Conservation (phyloP, 2,888 invertebrate species). For the Fragum fragum region DNA sequence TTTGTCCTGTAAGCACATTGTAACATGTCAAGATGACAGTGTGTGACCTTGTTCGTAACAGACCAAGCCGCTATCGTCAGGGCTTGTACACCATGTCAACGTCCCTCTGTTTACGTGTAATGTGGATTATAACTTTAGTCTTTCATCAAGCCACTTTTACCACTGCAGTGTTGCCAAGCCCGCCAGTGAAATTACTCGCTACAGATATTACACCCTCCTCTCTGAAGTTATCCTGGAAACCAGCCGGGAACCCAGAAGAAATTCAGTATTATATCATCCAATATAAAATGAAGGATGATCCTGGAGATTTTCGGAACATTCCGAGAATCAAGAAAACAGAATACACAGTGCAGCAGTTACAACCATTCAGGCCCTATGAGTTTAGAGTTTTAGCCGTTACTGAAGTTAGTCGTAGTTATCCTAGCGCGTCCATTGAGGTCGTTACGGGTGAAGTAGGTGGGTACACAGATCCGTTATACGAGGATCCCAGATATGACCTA, state of each 20-base stretch:
- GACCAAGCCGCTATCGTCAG: not conserved
- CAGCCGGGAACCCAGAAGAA: constrained; percentile 89
- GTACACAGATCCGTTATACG: constrained; percentile 67
- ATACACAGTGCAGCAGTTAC: constrained; percentile 93
- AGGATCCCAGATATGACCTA: constrained; percentile 11
- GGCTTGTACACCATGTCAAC: constrained; percentile 31
- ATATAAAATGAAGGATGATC: constrained; percentile 96
- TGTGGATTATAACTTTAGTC: constrained; percentile 50
- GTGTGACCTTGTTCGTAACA: constrained; percentile 1
- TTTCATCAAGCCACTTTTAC: constrained; percentile 65
- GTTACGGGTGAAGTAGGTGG: constrained; percentile 98
- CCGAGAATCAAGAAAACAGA: constrained; percentile 95
- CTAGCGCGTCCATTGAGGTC: constrained; percentile 95
- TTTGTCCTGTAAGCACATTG: constrained; percentile 12
- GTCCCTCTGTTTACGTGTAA: constrained; percentile 36
- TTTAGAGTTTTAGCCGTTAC: constrained; percentile 98
- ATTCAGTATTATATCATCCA: constrained; percentile 98
- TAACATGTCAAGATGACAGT: constrained; percentile 39
- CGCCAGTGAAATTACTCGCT: constrained; percentile 95
- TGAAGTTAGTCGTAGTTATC: constrained; percentile 96
- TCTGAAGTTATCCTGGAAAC: constrained; percentile 95
- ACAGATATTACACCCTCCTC: constrained; percentile 98
- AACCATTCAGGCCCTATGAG: constrained; percentile 98
- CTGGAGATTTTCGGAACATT: constrained; percentile 92
- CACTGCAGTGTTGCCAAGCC: constrained; percentile 94